Base-by-base conservation (phyloP, 2,888 invertebrate species). In the Archips crataeganus region DNA sequence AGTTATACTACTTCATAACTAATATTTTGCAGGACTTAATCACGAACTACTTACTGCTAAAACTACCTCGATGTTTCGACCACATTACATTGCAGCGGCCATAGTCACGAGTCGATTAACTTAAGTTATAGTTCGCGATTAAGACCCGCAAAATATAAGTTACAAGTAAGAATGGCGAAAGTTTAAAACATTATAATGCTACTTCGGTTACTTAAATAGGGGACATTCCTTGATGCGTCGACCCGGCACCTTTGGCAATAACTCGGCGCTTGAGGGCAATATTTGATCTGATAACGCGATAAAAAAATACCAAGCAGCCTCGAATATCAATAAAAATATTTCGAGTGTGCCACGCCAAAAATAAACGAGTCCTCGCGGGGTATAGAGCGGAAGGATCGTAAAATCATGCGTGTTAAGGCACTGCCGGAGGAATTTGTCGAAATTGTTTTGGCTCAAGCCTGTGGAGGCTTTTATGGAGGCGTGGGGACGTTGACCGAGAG, bases 361-460 rank as follows among this genome's bases (percentile, higher is more conserved):
- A 90, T 89, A 90, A 90, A 90, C 85, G 87, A 84, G 80, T 80
- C 80, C 81, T 80, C 82, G 81, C 79, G 79, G 51, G 77, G 77
- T 81, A 82, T 82, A 84, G 80, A 85, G 79, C 84, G 85, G 82
- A 84, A 86, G 83, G 90, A 85, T 91, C 90, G 89, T 93, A 93
- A 93, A 93, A 86, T 87, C 89, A 90, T 90, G 92, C 91, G 90
- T 92, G 90, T 88, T 89, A 87, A 87, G 90, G 87, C 84, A 83
- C 87, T 90, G 88, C 90, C 90, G 91, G 64, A 90, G 93, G 90
- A 90, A 90, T 92, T 93, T 90, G 91, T 90, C 86, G 87, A 91
- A 94, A 94, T 94, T 93, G 93, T 93, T 93, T 94, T 94, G 94
- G 94, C 85, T 84, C 84, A 79, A 81, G 83, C 79, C 83, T 88